phyloP scores from a whole-genome alignment of 2,797 vertebrate genomes.

The Acanthiza pusilla region DNA sequence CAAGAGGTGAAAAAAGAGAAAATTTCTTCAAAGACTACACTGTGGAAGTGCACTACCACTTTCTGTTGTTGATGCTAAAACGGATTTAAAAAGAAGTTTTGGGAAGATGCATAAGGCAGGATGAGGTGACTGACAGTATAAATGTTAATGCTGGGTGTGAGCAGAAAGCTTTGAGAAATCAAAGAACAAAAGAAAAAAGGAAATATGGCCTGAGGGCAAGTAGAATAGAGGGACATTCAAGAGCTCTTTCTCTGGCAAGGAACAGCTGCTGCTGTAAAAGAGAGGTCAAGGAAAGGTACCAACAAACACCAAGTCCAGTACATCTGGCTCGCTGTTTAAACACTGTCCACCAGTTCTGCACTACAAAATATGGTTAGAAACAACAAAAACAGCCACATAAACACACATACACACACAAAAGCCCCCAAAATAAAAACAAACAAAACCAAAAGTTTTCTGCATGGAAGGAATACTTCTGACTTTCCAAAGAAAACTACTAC shows the following conservation, averaged over 20 bases:
- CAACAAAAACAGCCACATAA: background rate
- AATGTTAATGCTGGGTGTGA: slow-evolving; percentile 31
- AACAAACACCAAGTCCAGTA: background rate
- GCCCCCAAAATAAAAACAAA: rapidly evolving
- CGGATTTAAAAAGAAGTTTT: slow-evolving; percentile 15
- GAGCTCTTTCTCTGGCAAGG: background rate
- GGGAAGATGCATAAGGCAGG: background rate
- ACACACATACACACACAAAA: background rate
- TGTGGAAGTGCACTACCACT: background rate
- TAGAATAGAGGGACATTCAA: background rate
- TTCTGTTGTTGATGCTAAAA: background rate
- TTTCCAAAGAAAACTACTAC: background rate
- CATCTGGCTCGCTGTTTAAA: background rate
- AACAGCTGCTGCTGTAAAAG: background rate
- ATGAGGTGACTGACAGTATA: background rate
- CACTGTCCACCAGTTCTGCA: background rate
- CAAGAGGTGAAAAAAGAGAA: background rate
- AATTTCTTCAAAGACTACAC: background rate
- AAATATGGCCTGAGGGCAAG: background rate
- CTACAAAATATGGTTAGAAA: background rate
- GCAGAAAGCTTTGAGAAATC: slow-evolving; percentile 18
- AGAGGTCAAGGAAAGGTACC: background rate
- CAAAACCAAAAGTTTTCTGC: background rate
- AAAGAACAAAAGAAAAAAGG: slow-evolving; percentile 10
- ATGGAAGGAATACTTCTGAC: background rate